A percentile compares a stretch with the other conserved stretches of the same genome.
phyloP scores from a whole-genome alignment of 2,888 invertebrate genomes.

The Synanthedon myopaeformis region DNA sequence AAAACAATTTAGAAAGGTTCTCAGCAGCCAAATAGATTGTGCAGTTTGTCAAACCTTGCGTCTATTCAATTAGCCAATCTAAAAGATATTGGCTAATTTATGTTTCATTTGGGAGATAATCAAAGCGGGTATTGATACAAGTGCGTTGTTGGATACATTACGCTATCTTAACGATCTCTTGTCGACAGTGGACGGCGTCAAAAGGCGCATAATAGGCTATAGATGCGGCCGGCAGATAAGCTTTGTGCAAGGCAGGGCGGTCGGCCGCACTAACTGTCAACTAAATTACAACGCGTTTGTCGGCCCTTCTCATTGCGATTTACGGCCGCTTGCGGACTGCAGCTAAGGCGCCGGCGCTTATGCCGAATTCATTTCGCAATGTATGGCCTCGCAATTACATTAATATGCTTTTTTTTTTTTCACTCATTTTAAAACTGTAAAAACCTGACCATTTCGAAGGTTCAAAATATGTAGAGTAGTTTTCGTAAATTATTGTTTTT shows the following conservation, averaged over 20 bases:
- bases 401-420: background rate
- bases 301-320: slow-evolving; percentile 56
- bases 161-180: slow-evolving; percentile 48
- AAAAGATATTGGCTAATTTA: too few species aligned
- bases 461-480: too few species aligned
- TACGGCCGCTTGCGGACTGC: slow-evolving; percentile 41
- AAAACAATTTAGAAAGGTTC: too few species aligned
- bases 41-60: too few species aligned
- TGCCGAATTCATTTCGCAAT: slow-evolving; percentile 9
- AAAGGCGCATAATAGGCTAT: slow-evolving; percentile 61
- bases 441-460: too few species aligned
- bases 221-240: slow-evolving; percentile 58
- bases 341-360: slow-evolving; percentile 34
- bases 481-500: too few species aligned
- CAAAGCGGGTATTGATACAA: background rate
- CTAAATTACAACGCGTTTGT: slow-evolving; percentile 63
- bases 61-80: too few species aligned
- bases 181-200: slow-evolving; percentile 37
- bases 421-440: too few species aligned
- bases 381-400: slow-evolving; percentile 1
- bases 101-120: background rate
- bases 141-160: slow-evolving; percentile 9
- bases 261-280: slow-evolving; percentile 50
- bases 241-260: slow-evolving; percentile 27
- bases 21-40: too few species aligned